A percentile compares a stretch with the other conserved stretches of the same genome.
phyloP scores from a whole-genome alignment of 2,113 vertebrate species.

The Daphoenositta chrysoptera region DNA sequence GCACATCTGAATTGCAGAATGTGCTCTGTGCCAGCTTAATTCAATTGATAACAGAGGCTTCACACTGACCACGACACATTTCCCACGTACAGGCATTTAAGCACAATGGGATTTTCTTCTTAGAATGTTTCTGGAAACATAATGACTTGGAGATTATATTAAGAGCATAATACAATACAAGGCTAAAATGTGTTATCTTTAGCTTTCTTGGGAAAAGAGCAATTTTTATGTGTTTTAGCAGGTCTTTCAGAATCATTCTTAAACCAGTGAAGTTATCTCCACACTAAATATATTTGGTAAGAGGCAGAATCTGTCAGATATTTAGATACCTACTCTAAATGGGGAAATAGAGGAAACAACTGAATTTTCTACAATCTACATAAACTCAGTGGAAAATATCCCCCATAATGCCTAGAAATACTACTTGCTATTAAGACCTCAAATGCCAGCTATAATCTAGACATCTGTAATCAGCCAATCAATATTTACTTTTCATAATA shows the following conservation, averaged over 20 bases:
- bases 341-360: background rate
- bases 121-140: background rate
- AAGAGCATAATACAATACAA: background rate
- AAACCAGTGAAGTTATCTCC: background rate
- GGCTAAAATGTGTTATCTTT: background rate
- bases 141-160: background rate
- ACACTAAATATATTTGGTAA: background rate
- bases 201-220: background rate
- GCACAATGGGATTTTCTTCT: constrained; percentile 35
- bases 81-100: background rate
- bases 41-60: constrained; percentile 30
- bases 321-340: background rate
- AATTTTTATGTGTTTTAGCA: background rate
- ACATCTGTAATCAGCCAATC: background rate
- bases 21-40: constrained; percentile 41
- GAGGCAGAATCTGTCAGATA: background rate
- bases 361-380: background rate
- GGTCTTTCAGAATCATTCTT: background rate
- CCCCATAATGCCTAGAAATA: background rate
- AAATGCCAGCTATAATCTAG: background rate
- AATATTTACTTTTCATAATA: background rate
- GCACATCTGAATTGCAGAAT: constrained; percentile 56
- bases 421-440: background rate
- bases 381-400: background rate
- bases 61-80: constrained; percentile 26